A percentile compares a stretch with the other conserved stretches of the same genome.
These are phyloP conservation scores for Eupithecia insigniata DNA, from an alignment of 2,888 invertebrate species.

Conservation along the genomic window DNA sequence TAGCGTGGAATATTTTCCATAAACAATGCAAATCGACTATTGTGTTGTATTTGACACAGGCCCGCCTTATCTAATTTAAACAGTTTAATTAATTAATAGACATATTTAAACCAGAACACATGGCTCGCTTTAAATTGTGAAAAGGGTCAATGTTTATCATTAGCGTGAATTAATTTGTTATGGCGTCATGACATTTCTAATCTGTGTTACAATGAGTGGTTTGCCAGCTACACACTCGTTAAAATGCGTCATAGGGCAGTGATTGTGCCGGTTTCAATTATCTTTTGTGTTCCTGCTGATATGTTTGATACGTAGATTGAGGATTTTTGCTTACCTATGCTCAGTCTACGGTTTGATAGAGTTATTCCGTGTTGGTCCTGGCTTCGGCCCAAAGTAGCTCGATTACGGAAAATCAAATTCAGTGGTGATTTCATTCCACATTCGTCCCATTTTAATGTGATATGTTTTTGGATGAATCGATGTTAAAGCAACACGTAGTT, in stretches of 20 bases:
- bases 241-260: not conserved
- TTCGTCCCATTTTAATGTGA: too few relatives aligned
- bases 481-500: not conserved
- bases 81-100: slow-evolving; percentile 68
- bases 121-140: slow-evolving; percentile 41
- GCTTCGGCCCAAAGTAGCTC: too few relatives aligned
- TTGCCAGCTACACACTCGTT: not conserved
- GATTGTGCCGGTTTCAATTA: not conserved
- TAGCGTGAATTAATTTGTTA: slow-evolving; percentile 28
- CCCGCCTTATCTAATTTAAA: slow-evolving; percentile 58
- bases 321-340: too few relatives aligned
- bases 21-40: slow-evolving; percentile 44
- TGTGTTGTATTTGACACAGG: slow-evolving; percentile 67
- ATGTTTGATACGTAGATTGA: too few relatives aligned
- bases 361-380: too few relatives aligned
- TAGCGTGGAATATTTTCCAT: not conserved
- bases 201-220: not conserved
- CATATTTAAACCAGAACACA: slow-evolving; percentile 55
- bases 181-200: slow-evolving; percentile 5
- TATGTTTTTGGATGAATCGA: not conserved
- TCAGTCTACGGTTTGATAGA: too few relatives aligned
- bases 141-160: slow-evolving; percentile 47
- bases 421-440: too few relatives aligned
- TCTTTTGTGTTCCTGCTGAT: not conserved
- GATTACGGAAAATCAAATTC: too few relatives aligned